phyloP scores from a whole-genome alignment of 2,113 vertebrate species.

The Myodes glareolus region DNA sequence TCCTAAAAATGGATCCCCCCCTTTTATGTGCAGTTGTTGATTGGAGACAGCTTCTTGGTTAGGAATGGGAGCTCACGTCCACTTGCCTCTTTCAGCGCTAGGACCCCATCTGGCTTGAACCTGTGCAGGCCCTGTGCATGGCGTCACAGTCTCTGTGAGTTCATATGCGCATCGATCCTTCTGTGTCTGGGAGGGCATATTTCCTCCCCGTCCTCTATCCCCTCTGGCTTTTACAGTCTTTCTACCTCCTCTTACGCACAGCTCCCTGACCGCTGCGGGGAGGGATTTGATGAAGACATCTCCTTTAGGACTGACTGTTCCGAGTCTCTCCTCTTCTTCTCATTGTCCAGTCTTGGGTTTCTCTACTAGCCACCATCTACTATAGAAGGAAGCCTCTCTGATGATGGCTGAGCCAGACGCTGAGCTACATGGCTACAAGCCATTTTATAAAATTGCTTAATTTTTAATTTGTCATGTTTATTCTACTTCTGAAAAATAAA shows the following conservation, averaged over 20 bases:
- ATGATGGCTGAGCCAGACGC: neutral
- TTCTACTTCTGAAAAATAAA: neutral
- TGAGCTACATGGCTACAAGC: neutral
- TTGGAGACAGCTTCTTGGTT: neutral
- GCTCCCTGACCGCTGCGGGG: neutral
- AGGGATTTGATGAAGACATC: neutral
- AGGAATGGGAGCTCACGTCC: neutral
- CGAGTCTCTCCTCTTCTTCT: neutral
- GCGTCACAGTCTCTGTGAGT: neutral
- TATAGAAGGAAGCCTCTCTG: neutral
- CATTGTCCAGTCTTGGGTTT: neutral
- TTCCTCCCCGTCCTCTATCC: too few relatives aligned
- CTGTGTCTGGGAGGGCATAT: neutral
- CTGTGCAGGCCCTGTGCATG: neutral
- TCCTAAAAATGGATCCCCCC: neutral
- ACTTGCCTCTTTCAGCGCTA: neutral
- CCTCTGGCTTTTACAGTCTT: neutral
- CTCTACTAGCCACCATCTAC: neutral
- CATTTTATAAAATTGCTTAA: neutral
- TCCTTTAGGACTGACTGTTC: neutral
- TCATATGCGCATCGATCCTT: neutral
- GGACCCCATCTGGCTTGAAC: neutral
- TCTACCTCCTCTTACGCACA: neutral
- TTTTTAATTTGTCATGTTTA: neutral
- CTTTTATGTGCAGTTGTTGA: neutral